Evolutionary conservation across 2,888 invertebrate genomes (phyloP), one percentile per base, ranked within the genome.

Genomic region (Leucania comma): DNA sequence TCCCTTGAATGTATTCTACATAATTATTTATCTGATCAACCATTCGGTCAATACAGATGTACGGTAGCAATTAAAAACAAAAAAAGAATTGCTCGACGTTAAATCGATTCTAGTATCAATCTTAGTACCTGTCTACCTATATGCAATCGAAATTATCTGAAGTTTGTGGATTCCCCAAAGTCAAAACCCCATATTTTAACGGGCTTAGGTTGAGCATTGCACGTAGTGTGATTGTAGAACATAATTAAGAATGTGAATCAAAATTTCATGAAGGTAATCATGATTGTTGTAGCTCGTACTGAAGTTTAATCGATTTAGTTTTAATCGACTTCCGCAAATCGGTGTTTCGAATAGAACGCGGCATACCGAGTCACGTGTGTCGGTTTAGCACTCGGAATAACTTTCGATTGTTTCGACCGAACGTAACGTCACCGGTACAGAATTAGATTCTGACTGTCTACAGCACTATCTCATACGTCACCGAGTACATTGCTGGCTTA

Each of bases 341-440:
- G 83, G 70, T 82, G 80, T 87, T 91, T 91, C 86, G 86, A 86
- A 83, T 87, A 91, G 93, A 93, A 93, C 92, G 92, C 92, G 92
- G 91, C 90, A 91, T 87, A 87, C 88, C 86, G 77, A 84, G 90
- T 94, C 92, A 93, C 91, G 92, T 92, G 93, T 84, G 88, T 84
- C 87, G 87, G 89, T 91, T 91, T 91, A 91, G 90, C 92, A 93
- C 94, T 93, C 89, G 91, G 94, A 94, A 95, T 95, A 95, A 93
- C 94, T 94, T 92, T 91, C 92, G 93, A 94, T 95, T 95, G 95
- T 95, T 93, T 91, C 93, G 90, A 88, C 88, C 91, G 89, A 88
- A 82, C 80, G 81, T 82, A 90, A 92, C 94, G 93, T 93, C 95
- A 94, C 90, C 80, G 83, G 87, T 89, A 92, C 94, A 84, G 88